These are phyloP conservation scores for Epizoanthus stellaris DNA, from an alignment of 92 coral and sea anemone species.

Conservation along the genomic window DNA sequence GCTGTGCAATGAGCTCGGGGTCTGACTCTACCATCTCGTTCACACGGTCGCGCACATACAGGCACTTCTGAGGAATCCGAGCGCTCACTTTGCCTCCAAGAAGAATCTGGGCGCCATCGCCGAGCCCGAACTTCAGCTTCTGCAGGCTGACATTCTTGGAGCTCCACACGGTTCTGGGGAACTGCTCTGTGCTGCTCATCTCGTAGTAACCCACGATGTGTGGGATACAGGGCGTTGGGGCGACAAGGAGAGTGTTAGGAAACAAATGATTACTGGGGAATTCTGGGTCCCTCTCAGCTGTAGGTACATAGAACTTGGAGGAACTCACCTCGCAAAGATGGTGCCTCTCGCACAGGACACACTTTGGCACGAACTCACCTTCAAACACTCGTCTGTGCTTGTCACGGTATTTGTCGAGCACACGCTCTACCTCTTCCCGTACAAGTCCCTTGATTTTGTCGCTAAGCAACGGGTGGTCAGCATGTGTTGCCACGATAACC, in stretches of 20 bases:
- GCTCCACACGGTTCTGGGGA: constrained; percentile 71
- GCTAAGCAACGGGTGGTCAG: constrained; percentile 77
- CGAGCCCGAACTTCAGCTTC: constrained; percentile 80
- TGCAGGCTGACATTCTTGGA: constrained; percentile 82
- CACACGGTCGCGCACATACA: constrained; percentile 83
- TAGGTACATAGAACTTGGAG: constrained; percentile 67
- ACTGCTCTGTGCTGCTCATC: constrained; percentile 81
- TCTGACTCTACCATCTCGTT: constrained; percentile 76
- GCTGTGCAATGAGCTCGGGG: constrained; percentile 71
- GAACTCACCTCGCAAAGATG: constrained; percentile 75
- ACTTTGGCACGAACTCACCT: constrained; percentile 78
- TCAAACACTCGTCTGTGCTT: constrained; percentile 81
- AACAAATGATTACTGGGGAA: constrained; percentile 8
- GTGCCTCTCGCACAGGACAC: constrained; percentile 80
- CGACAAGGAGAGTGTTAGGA: constrained; percentile 33
- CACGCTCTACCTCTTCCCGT: constrained; percentile 81
- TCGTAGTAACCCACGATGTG: constrained; percentile 89
- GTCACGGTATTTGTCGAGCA: constrained; percentile 76
- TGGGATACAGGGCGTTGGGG: constrained; percentile 81
- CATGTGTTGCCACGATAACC: constrained; percentile 79
- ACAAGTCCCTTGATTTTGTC: constrained; percentile 73
- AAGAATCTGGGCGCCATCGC: constrained; percentile 73
- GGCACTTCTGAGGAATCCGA: constrained; percentile 89
- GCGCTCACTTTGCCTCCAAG: constrained; percentile 77
- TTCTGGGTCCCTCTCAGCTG: constrained; percentile 14